These are phyloP conservation scores for Trichosurus vulpecula DNA, from an alignment of 2,797 vertebrate species.

Conservation along the genomic window DNA sequence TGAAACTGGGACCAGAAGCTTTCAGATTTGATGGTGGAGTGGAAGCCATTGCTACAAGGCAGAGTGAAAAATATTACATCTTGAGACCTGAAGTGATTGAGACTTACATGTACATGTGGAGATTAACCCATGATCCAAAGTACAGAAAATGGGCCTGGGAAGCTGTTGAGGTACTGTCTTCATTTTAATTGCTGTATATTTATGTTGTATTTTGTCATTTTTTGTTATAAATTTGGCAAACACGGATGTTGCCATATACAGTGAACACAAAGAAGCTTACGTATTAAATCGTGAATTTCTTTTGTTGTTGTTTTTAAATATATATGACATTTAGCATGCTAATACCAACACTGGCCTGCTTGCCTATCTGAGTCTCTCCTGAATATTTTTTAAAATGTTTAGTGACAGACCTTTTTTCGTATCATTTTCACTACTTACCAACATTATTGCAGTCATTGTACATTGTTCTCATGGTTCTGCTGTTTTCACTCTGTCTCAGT, in stretches of 20 bases:
- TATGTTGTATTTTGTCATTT: conserved; percentile 12
- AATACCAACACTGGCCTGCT: not conserved
- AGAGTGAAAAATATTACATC: conserved; percentile 99
- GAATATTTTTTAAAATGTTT: not conserved
- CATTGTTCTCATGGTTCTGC: not conserved
- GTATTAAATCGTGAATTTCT: not conserved
- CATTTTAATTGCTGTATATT: not conserved
- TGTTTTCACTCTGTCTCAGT: not conserved
- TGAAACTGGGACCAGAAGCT: conserved; percentile 97
- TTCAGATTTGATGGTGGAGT: conserved; percentile 98
- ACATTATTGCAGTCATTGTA: not conserved
- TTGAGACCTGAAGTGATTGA: conserved; percentile 97
- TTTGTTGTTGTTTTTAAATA: not conserved
- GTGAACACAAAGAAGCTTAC: not conserved
- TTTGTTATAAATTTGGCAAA: not conserved
- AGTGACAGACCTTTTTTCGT: not conserved
- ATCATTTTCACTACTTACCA: not conserved
- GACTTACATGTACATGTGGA: conserved; percentile 99
- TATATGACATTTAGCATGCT: not conserved
- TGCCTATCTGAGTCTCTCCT: not conserved
- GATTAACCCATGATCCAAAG: conserved; percentile 97
- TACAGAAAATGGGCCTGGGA: conserved; percentile 99
- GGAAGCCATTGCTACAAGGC: conserved; percentile 97
- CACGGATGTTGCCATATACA: not conserved
- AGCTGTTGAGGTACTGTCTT: conserved; percentile 91